phyloP scores from a whole-genome alignment of 1,140 invertebrate genomes.

The Drosophila carrolli region DNA sequence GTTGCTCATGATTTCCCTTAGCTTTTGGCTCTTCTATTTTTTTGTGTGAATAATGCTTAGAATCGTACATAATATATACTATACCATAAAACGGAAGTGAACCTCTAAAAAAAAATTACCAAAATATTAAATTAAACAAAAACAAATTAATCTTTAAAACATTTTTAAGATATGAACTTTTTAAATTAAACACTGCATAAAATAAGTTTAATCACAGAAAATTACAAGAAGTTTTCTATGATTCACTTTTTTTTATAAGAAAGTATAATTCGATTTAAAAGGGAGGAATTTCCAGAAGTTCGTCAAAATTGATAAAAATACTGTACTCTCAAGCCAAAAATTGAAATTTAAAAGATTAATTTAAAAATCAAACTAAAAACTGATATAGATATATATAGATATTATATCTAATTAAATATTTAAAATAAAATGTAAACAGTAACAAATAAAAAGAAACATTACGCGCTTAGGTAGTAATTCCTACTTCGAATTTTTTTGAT shows the following conservation, averaged over 20 bases:
- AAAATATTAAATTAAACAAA: not conserved
- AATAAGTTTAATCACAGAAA: not conserved
- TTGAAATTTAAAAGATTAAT: too few species aligned
- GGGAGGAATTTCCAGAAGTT: not conserved
- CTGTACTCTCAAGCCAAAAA: too few species aligned
- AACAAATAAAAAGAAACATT: not conserved
- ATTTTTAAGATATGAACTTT: not conserved
- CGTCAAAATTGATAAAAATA: too few species aligned
- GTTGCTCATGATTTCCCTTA: constrained; percentile 16
- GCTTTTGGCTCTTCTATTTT: not conserved
- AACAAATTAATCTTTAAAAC: not conserved
- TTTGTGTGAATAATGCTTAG: not conserved
- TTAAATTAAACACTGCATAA: too few species aligned
- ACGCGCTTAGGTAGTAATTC: not conserved
- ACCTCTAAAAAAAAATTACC: not conserved
- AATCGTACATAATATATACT: too few species aligned
- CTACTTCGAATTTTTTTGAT: too few species aligned
- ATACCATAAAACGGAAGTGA: too few species aligned
- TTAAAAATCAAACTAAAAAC: too few species aligned
- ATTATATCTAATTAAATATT: too few species aligned
- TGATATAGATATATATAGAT: too few species aligned
- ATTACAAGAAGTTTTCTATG: not conserved
- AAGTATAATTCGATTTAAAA: not conserved
- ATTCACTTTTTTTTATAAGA: constrained; percentile 8
- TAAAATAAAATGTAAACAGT: too few species aligned